Evolutionary conservation across 2,797 vertebrate species (phyloP), one percentile per base, ranked within the genome.

Genomic region (Coregonus sp.): DNA sequence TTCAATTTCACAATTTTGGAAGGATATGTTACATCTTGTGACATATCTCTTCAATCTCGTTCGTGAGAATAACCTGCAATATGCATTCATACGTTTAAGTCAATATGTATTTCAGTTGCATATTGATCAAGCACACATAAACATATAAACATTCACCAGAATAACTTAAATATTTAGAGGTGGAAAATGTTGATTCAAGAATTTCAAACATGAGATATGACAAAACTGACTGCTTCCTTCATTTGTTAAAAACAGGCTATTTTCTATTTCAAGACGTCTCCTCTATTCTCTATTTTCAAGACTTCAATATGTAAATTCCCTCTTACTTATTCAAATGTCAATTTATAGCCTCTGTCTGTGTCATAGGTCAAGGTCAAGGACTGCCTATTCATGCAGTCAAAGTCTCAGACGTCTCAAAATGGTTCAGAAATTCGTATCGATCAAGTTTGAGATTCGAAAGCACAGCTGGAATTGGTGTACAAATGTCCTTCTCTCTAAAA

Each of bases 311-410:
- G 59, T 63, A 63, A 63, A 63, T 63, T 25, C n/a, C 20, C 20
- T 11, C 25, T 29, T 25, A 63, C 7, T 63, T 63, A 29, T 63
- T 63, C 59, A 63, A 63, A 63, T 63, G 20, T 63, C 9, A 63
- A 20, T 63, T 63, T 63, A 63, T 29, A 25, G 20, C 25, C 59
- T 29, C 59, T 25, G 33, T 71, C 59, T 25, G 56, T 71, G 70
- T 71, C 65, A 20, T 63, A 50, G 73, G 73, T 74, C 73, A 74
- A 66, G 73, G 73, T 74, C 72, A 20, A 40, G 33, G 33, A 25
- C 59, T 40, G 7, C 59, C 59, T 25, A 63, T 11, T 61, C 5
- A 3, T 61, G 6, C 59, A 61, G 25, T 61, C n/a, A 61, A 63
- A 63, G 16, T 9, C 25, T 63, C 7, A 63, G 25, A 63, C 20